Conservation (phyloP, 2,113 vertebrate genomes). For the Capreolus pygargus region DNA sequence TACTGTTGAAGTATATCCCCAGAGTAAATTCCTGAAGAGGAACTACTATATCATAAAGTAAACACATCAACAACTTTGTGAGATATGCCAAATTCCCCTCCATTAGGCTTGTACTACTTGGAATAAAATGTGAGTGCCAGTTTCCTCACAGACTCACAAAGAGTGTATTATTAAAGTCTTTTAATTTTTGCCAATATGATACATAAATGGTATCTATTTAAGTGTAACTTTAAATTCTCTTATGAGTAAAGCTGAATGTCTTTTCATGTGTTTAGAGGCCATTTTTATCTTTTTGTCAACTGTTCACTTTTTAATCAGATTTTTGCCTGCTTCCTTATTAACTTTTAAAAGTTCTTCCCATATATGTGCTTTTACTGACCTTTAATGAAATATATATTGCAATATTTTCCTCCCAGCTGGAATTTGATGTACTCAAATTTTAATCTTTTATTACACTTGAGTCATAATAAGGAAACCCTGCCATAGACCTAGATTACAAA, state of each 20-base stretch:
- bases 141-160: not conserved
- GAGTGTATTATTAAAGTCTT: not conserved
- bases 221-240: not conserved
- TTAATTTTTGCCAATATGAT: not conserved
- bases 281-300: not conserved
- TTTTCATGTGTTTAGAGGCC: not conserved
- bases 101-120: not conserved
- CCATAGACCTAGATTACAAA: not conserved
- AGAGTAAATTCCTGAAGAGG: not conserved
- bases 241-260: not conserved
- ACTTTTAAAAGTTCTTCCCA: not conserved
- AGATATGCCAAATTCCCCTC: not conserved
- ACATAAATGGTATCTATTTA: not conserved
- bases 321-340: not conserved
- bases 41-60: not conserved
- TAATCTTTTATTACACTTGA: not conserved
- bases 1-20: not conserved
- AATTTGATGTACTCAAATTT: not conserved
- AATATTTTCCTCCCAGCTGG: not conserved
- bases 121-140: not conserved
- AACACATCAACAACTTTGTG: not conserved
- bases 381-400: not conserved
- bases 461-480: not conserved
- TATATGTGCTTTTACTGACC: not conserved
- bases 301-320: not conserved